Conservation (phyloP, 2,888 invertebrate species). For the Nesidiocoris tenuis region DNA sequence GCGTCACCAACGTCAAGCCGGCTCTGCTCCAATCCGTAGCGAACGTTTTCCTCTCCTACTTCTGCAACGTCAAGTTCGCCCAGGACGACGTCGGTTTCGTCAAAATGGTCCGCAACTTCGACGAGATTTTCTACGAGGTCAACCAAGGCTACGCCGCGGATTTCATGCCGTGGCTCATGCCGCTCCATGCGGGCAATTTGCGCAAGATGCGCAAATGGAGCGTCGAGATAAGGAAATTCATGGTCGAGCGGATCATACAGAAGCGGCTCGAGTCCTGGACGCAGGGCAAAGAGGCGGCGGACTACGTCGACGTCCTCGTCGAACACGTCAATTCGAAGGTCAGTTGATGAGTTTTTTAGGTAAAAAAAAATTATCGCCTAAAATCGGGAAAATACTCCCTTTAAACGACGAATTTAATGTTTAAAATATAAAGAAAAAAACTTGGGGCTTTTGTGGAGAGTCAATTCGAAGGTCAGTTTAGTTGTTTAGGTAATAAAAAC, state of each 20-base stretch:
- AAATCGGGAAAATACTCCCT: too few relatives aligned
- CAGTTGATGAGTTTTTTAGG: constrained; percentile 56
- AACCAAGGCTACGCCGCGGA: constrained; percentile 81
- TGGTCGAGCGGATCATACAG: constrained; percentile 61
- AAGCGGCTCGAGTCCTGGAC: constrained; percentile 41
- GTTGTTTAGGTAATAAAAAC: too few relatives aligned
- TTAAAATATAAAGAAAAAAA: too few relatives aligned
- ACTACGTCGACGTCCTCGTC: constrained; percentile 77
- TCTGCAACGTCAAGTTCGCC: constrained; percentile 75
- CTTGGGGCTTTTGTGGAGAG: too few relatives aligned
- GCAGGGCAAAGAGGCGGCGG: constrained; percentile 55
- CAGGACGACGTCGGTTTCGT: constrained; percentile 69
- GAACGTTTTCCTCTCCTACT: constrained; percentile 71
- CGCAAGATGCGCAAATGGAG: constrained; percentile 69
- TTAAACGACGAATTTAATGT: too few relatives aligned
- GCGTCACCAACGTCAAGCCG: constrained; percentile 61
- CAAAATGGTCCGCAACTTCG: constrained; percentile 69
- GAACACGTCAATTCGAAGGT: constrained; percentile 60
- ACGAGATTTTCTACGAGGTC: constrained; percentile 88
- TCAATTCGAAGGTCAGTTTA: too few relatives aligned
- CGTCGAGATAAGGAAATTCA: constrained; percentile 70
- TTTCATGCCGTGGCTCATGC: constrained; percentile 78
- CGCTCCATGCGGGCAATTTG: constrained; percentile 66
- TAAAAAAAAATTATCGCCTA: too few relatives aligned
- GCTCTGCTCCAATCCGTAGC: constrained; percentile 71